phyloP scores from a whole-genome alignment of 2,888 invertebrate species.

The Congeria kusceri region DNA sequence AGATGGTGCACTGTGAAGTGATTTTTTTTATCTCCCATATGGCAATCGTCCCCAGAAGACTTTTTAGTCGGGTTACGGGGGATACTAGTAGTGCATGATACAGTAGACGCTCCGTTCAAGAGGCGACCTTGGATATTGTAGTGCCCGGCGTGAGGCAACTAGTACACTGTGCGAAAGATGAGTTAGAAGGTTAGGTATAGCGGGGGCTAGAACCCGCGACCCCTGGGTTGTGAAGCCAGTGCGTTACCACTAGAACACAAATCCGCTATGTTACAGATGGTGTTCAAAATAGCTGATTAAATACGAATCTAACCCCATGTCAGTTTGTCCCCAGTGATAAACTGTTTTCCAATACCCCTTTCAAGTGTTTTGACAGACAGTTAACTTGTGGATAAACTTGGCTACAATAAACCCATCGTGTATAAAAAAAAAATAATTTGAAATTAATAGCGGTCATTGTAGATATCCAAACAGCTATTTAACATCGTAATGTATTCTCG shows the following conservation, averaged over 20 bases:
- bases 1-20: too few relatives aligned
- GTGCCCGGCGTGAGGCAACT: not conserved
- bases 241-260: not conserved
- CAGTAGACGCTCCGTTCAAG: not conserved
- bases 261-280: not conserved
- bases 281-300: not conserved
- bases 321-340: not conserved
- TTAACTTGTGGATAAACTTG: not conserved
- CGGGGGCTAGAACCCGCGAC: not conserved
- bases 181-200: not conserved
- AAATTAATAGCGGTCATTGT: conserved; percentile 63
- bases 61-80: too few relatives aligned
- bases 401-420: not conserved
- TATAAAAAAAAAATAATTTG: conserved; percentile 63
- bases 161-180: too few relatives aligned
- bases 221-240: not conserved
- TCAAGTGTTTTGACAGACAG: not conserved
- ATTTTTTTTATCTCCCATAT: too few relatives aligned
- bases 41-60: too few relatives aligned
- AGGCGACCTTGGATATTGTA: not conserved
- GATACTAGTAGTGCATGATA: not conserved
- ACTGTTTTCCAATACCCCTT: not conserved
- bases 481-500: conserved; percentile 42
- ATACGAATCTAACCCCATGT: too few relatives aligned
- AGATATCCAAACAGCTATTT: conserved; percentile 55